Conservation (phyloP, 2,113 vertebrate genomes). For the Chlamydotis undulata region DNA sequence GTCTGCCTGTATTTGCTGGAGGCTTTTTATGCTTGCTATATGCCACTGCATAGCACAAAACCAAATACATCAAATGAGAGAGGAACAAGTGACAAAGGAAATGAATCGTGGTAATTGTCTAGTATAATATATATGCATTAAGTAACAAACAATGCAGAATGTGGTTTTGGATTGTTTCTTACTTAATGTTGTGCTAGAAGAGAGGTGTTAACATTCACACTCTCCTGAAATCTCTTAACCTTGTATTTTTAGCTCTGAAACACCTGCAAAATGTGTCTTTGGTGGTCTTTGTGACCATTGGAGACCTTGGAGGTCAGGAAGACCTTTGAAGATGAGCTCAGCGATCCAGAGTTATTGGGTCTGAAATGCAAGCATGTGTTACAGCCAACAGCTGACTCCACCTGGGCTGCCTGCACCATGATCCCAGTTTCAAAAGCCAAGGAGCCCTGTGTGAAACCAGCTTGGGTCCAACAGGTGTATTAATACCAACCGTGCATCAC, state of each 20-base stretch:
- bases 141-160: neutral
- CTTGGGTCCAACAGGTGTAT: neutral
- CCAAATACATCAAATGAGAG: neutral
- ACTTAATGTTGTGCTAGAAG: neutral
- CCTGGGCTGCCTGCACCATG: neutral
- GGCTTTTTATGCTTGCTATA: slow-evolving; percentile 30
- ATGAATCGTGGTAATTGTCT: neutral
- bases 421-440: neutral
- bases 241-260: neutral
- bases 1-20: slow-evolving; percentile 10
- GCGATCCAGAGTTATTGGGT: neutral
- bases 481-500: neutral
- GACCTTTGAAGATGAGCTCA: neutral
- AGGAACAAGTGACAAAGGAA: slow-evolving; percentile 4
- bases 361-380: neutral
- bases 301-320: neutral
- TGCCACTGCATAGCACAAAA: neutral
- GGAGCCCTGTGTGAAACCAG: neutral
- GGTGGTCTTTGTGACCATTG: neutral
- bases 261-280: neutral
- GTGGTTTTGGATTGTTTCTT: neutral
- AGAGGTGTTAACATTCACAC: neutral
- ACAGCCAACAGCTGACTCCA: neutral
- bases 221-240: neutral
- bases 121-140: neutral